Conservation (phyloP, 1,140 invertebrate genomes). For the Apis cerana region DNA sequence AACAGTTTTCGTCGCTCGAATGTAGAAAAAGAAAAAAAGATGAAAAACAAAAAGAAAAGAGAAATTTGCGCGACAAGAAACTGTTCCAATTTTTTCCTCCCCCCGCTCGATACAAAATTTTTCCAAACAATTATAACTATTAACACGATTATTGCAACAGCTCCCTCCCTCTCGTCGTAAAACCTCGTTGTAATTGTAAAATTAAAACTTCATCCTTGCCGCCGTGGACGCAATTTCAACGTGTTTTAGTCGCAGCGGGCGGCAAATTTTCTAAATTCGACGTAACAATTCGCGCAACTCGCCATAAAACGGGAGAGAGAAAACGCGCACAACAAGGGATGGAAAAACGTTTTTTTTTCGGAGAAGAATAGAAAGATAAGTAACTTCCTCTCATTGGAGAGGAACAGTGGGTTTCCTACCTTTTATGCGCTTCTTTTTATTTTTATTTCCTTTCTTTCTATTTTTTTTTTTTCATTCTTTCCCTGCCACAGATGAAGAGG, state of each 20-base stretch:
- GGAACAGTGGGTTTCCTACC: constrained; percentile 59
- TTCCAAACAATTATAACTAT: neutral
- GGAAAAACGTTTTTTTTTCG: constrained; percentile 24
- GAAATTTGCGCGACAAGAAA: no score
- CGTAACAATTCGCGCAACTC: neutral
- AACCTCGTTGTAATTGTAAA: neutral
- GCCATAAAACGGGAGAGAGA: neutral
- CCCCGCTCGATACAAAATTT: neutral
- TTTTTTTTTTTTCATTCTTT: constrained; percentile 53
- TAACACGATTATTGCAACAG: neutral
- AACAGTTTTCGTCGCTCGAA: no score
- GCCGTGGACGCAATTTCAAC: neutral
- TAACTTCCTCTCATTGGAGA: constrained; percentile 49
- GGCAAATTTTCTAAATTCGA: constrained; percentile 1
- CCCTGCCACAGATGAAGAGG: constrained; percentile 44
- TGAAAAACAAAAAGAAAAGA: no score
- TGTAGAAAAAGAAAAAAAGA: no score
- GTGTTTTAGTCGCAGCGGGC: neutral
- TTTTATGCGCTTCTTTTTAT: constrained; percentile 34
- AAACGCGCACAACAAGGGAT: neutral
- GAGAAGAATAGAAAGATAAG: constrained; percentile 27
- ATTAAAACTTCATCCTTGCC: neutral
- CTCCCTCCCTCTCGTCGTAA: neutral
- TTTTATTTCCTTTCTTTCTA: neutral
- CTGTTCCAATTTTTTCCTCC: neutral